phyloP scores from a whole-genome alignment of 2,888 invertebrate species.

The Gonocerus acuteangulatus region DNA sequence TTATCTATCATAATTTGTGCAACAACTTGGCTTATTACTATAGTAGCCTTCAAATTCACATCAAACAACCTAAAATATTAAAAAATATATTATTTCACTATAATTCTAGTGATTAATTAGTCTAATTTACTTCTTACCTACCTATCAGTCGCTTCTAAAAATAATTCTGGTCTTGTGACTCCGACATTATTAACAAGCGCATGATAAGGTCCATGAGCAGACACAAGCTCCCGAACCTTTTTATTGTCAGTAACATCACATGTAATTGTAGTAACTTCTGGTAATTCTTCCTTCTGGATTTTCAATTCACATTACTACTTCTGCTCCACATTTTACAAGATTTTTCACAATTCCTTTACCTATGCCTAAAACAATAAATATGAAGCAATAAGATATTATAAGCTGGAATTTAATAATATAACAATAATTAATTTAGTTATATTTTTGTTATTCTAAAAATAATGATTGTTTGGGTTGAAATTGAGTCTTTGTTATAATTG shows the following conservation, averaged over 20 bases:
- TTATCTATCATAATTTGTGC: conserved; percentile 63
- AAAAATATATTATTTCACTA: no score
- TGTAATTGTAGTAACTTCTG: conserved; percentile 45
- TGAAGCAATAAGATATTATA: no score
- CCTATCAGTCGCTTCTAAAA: conserved; percentile 66
- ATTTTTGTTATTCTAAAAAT: no score
- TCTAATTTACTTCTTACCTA: conserved; percentile 52
- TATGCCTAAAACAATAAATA: conserved; percentile 47
- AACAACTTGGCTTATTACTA: conserved; percentile 79
- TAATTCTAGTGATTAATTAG: no score
- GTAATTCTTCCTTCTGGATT: conserved; percentile 53
- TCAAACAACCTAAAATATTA: conserved; percentile 57
- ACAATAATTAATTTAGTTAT: no score
- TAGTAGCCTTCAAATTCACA: conserved; percentile 75
- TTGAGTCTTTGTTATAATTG: no score
- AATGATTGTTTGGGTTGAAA: no score
- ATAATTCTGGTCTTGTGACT: conserved; percentile 59
- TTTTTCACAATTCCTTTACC: conserved; percentile 65
- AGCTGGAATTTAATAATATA: no score
- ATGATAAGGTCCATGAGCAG: conserved; percentile 61
- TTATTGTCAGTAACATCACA: conserved; percentile 65
- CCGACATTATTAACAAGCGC: conserved; percentile 87
- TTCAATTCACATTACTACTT: conserved; percentile 70
- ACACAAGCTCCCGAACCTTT: conserved; percentile 54
- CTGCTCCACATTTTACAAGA: conserved; percentile 60